Percentiles rank a stretch among this genome's conserved stretches.
These are phyloP conservation scores for Caerostris darwini DNA, from an alignment of 1,140 invertebrate species.

Conservation along the genomic window DNA sequence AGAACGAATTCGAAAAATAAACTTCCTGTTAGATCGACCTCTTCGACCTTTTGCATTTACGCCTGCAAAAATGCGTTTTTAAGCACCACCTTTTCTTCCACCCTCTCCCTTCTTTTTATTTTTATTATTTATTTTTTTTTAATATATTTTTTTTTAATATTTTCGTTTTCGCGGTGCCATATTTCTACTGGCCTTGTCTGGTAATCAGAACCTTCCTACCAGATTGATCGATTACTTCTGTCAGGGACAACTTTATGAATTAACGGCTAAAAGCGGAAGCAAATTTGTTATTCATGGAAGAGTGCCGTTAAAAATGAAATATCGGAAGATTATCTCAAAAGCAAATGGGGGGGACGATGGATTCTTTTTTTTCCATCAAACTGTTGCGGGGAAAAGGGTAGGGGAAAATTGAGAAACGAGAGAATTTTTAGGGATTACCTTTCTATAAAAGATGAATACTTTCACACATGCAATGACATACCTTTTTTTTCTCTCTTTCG, in stretches of 20 bases:
- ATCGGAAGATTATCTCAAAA: conserved; percentile 20
- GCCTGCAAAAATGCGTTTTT: conserved; percentile 30
- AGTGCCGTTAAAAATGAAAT: conserved; percentile 32
- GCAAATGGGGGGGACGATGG: conserved; percentile 6
- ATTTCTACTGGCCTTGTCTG: conserved; percentile 27
- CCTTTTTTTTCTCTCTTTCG: too few relatives aligned
- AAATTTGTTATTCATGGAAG: conserved; percentile 33
- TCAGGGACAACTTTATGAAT: conserved; percentile 39
- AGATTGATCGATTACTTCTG: conserved; percentile 39
- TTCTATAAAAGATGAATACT: neutral
- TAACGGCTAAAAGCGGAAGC: conserved; percentile 34
- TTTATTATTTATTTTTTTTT: too few relatives aligned
- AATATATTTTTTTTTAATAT: too few relatives aligned
- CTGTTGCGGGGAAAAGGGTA: neutral
- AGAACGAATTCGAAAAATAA: neutral
- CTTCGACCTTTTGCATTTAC: conserved; percentile 32
- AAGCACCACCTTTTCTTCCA: neutral
- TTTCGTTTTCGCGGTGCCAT: neutral
- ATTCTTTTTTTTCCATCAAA: conserved; percentile 4
- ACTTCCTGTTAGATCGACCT: conserved; percentile 38
- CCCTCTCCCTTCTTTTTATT: neutral
- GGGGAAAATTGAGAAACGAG: neutral
- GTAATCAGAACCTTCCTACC: conserved; percentile 26
- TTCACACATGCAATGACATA: too few relatives aligned
- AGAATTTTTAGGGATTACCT: neutral